Evolutionary conservation across 2,888 invertebrate species (phyloP).

Genomic region (Protonemura montana): DNA sequence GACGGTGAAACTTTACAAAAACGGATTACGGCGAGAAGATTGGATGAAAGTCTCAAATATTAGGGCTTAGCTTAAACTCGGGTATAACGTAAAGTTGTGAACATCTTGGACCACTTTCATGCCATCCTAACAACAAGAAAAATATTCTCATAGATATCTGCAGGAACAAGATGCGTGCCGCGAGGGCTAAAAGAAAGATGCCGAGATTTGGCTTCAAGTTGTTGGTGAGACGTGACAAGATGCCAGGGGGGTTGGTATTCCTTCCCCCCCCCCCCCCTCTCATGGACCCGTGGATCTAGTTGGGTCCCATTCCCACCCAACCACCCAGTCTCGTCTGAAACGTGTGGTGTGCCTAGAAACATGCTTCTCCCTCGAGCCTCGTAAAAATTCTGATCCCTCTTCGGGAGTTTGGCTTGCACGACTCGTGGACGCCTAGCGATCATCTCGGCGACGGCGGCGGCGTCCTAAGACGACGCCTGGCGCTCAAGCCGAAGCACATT

Average conservation of each 20-base stretch:
- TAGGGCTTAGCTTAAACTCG: slow-evolving; percentile 28
- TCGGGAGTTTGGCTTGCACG: slow-evolving; percentile 28
- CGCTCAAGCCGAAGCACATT: not conserved
- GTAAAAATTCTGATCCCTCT: slow-evolving; percentile 40
- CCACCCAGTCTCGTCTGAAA: slow-evolving; percentile 34
- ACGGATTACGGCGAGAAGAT: slow-evolving; percentile 34
- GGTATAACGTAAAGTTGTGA: slow-evolving; percentile 33
- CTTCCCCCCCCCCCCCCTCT: slow-evolving; percentile 16
- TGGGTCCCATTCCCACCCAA: slow-evolving; percentile 33
- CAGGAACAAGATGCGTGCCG: not conserved
- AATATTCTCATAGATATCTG: not conserved
- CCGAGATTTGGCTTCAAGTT: slow-evolving; percentile 39
- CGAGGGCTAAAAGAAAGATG: slow-evolving; percentile 7
- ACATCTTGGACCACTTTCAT: slow-evolving; percentile 5
- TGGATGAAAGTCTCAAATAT: slow-evolving; percentile 38
- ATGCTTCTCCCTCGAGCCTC: slow-evolving; percentile 35
- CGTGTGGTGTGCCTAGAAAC: slow-evolving; percentile 16
- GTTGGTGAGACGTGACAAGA: slow-evolving; percentile 41
- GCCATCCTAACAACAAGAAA: not conserved
- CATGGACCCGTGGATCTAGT: not conserved
- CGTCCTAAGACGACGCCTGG: not conserved
- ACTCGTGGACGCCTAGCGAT: not conserved
- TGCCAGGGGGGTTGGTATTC: slow-evolving; percentile 21
- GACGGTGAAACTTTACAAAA: slow-evolving; percentile 32
- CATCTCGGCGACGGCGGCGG: not conserved